phyloP scores from a whole-genome alignment of 2,797 vertebrate species.

The Zalophus californianus region DNA sequence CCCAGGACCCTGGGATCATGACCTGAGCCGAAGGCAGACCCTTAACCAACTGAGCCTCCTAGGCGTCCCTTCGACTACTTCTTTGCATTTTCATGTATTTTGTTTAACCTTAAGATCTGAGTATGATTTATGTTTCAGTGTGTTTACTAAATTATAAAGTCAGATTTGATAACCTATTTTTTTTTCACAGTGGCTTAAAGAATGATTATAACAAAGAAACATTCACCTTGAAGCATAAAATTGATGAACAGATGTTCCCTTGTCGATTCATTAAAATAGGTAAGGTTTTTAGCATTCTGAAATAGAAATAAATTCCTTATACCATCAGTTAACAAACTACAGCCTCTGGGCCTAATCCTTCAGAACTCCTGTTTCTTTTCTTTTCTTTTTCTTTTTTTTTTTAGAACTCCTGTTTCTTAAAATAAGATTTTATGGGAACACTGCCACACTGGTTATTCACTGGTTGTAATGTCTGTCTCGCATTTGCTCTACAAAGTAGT shows the following conservation, averaged over 20 bases:
- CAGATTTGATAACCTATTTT: slow-evolving; percentile 86
- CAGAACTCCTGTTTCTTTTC: not conserved
- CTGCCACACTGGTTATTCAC: not conserved
- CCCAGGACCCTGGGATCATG: no score
- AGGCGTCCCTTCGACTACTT: not conserved
- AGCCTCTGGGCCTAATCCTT: not conserved
- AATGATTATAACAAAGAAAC: slow-evolving; percentile 99
- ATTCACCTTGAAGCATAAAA: slow-evolving; percentile 99
- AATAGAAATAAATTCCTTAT: slow-evolving; percentile 83
- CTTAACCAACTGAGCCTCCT: no score
- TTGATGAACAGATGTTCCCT: slow-evolving; percentile 99
- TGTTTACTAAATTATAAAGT: slow-evolving; percentile 84
- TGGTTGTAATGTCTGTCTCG: not conserved
- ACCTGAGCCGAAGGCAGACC: no score
- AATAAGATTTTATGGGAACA: slow-evolving; percentile 26
- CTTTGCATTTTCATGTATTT: slow-evolving; percentile 64
- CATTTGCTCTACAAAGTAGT: slow-evolving; percentile 3
- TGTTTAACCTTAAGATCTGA: slow-evolving; percentile 75
- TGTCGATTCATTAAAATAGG: slow-evolving; percentile 99
- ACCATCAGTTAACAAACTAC: not conserved
- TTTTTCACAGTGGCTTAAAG: slow-evolving; percentile 96
- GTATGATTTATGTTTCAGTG: slow-evolving; percentile 62
- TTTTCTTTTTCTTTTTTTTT: no score
- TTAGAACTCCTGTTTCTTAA: not conserved
- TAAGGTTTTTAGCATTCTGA: slow-evolving; percentile 89